Evolutionary conservation across 2,888 invertebrate genomes (phyloP), one percentile per base, ranked within the genome.

Genomic region (Galerucella calmariensis): DNA sequence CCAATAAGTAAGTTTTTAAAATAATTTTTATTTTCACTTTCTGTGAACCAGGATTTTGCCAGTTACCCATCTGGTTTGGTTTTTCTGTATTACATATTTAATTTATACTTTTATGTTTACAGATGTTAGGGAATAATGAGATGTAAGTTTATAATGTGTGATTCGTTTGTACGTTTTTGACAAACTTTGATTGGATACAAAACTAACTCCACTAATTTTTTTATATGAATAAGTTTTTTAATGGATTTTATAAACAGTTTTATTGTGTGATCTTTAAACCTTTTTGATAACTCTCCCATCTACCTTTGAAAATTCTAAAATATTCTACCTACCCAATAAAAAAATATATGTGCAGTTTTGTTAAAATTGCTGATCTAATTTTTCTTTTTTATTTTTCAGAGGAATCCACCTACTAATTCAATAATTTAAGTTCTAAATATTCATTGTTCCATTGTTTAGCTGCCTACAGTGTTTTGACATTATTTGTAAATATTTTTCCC

Each of bases 1-100:
- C 92, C 95, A 85, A 90, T 92, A 80, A 94, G 96, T 96, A 91
- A 92, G 95, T 59, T 56, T n/a, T 41, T 41, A 41, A 8, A 1
- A 41, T 41, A 41, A 41, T 41, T 8, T 41, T 41, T 41, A 41
- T 9, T 41, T 41, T 41, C 35, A 41, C 8, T 41, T 5, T 41
- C 8, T 41, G 8, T 41, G 35, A 41, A 41, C 35, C 35, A 41
- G 35, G 8, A 41, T 56, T 51, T 63, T 9, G 16, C 11, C 24
- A 16, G 14, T 65, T 5, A 65, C n/a, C 58, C 2, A n/a, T 11
- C 4, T 11, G 1, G 0, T 12, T 27, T 59, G 20, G 20, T 24
- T 27, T 16, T 27, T 59, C 10, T 20, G 58, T 16, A 58, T 14
- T 11, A 58, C 9, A 24, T 16, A 12, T 56, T 41, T 53, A 10